Evolutionary conservation across 2,888 invertebrate species (phyloP), one percentile per base, ranked within the genome.

Genomic region (Boloria selene): DNA sequence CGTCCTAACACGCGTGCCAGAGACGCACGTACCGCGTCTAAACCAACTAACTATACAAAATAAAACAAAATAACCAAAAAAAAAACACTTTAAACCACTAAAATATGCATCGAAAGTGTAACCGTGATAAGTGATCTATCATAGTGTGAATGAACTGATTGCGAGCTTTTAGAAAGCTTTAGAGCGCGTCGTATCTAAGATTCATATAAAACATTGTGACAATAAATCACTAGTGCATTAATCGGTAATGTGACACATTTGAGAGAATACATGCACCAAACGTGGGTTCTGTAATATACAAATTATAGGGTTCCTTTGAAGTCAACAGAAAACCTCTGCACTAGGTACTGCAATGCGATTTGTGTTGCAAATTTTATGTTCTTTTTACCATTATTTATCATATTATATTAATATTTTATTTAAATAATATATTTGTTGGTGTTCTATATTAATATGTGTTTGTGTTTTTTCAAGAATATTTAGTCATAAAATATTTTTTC

Each of bases 261-360:
- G 75, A 79, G 77, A 74, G 73, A 71, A 77, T 74, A 81, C 79
- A 79, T 77, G 79, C 77, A 79, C n/a, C 78, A 4, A 17, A 49
- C 82, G 82, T 80, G 82, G 78, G 75, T 80, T 80, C 83, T 83
- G 78, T 84, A 87, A 81, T 84, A 86, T 88, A 90, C 90, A 92
- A 90, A 87, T 87, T 90, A 91, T 89, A 80, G 80, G 83, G 84
- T 88, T 89, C 86, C 88, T 90, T 90, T 87, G 81, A 84, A 82
- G 84, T 81, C 85, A 84, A 85, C 83, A 89, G 88, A 90, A 90
- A 92, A 91, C 85, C 88, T 87, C 92, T 90, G 92, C 92, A 91
- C 90, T 86, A 85, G 84, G 85, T 82, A 88, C 92, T 91, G 92
- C 92, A 92, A 87, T 92, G 90, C 88, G 88, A 90, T 91, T 90